These are phyloP conservation scores for Laticauda colubrina DNA, from an alignment of 2,113 vertebrate species.

Conservation along the genomic window DNA sequence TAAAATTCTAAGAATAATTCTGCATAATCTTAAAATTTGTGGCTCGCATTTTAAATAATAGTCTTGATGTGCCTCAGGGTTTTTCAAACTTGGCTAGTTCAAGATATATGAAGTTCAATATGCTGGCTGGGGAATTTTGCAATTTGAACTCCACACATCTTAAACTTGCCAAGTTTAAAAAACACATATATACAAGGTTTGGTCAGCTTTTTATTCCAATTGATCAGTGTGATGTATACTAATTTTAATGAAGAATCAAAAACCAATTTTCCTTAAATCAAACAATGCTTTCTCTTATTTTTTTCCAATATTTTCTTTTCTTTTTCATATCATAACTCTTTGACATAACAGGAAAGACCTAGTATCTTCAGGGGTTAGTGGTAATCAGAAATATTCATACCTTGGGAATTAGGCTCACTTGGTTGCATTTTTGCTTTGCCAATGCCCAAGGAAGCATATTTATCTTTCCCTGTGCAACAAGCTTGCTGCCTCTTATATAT, in stretches of 20 bases:
- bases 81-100: not conserved
- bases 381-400: conserved; percentile 59
- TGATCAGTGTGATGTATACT: not conserved
- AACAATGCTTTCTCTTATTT: not conserved
- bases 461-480: conserved; percentile 54
- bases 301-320: conserved; percentile 24
- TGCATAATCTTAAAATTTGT: not conserved
- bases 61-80: not conserved
- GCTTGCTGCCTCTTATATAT: conserved; percentile 57
- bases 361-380: conserved; percentile 41
- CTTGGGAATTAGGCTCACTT: conserved; percentile 64
- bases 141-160: not conserved
- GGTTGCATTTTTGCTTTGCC: conserved; percentile 50
- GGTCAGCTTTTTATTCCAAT: not conserved
- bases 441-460: conserved; percentile 52
- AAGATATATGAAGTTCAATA: not conserved
- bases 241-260: conserved; percentile 6
- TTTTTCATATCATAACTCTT: conserved; percentile 44
- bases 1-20: not conserved
- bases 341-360: not conserved
- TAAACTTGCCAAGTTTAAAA: not conserved
- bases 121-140: not conserved
- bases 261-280: not conserved
- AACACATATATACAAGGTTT: not conserved
- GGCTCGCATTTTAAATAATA: not conserved